Base-by-base conservation (phyloP, 2,888 invertebrate species). In the Lapara coniferarum region DNA sequence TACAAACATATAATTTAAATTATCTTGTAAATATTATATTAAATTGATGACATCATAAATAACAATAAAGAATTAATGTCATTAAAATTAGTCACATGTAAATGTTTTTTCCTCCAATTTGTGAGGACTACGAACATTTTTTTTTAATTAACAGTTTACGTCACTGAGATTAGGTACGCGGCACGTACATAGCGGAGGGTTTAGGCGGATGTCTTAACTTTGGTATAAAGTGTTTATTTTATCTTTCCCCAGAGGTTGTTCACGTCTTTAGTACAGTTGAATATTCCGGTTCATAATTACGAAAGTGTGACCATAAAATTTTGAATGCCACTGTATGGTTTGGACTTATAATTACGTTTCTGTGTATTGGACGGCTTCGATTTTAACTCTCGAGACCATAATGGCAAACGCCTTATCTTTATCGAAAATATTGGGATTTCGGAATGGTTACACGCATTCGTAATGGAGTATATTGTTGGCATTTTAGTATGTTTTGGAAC, bases 251-350 rank as follows among this genome's bases (percentile, higher is more conserved):
- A 51, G 69, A 72, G 72, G 73, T 75, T 69, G 71, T 75, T 74
- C 70, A 72, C 71, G 7, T 68, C 16, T 63, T 66, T 46, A 52
- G 59, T 59, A 66, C 57, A 37, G 67, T 70, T 70, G 67, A 55
- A 66, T 66, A 71, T 76, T 72, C 49, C 66, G 67, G 57, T 71
- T 70, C 52, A 71, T 73, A 69, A 74, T 75, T 77, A 74, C 66
- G 44, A 73, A 73, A 72, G 68, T 73, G 72, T 72, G 59, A 71
- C 66, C 37, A 75, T 80, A 81, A 78, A 80, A 73, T 66, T 37
- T 58, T 73, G 68, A 66, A 73, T 67, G 75, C 73, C 72, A 74
- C 71, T 67, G 71, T 71, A 67, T 56, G 67, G 37, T 66, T 67
- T 66, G 30, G 71, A 70, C 68, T 68, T 56, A 63, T 57, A 68